Evolutionary conservation across 1,140 invertebrate genomes (phyloP).

Genomic region (Drosophila saltans): DNA sequence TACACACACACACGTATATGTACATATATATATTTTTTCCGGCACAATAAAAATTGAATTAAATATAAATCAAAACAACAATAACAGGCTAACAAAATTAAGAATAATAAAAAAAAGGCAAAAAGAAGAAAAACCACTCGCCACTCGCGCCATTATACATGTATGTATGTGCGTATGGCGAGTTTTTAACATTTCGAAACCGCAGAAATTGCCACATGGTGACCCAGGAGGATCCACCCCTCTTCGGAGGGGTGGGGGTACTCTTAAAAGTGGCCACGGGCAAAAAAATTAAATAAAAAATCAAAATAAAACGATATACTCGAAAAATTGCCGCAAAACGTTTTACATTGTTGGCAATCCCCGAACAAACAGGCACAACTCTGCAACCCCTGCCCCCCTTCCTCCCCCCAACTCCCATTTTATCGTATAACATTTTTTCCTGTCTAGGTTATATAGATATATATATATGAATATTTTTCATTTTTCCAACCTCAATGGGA

Average conservation of each 20-base stretch:
- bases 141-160: neutral
- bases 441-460: neutral
- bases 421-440: constrained; percentile 4
- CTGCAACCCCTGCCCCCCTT: neutral
- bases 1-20: constrained; percentile 37
- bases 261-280: constrained; percentile 74
- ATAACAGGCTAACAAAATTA: constrained; percentile 27
- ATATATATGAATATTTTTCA: no score
- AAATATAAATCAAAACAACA: constrained; percentile 77
- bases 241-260: constrained; percentile 28
- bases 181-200: constrained; percentile 74
- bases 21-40: constrained; percentile 18
- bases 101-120: constrained; percentile 12
- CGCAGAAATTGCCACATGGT: constrained; percentile 76
- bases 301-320: constrained; percentile 26
- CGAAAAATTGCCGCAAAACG: constrained; percentile 46
- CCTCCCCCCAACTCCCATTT: constrained; percentile 7
- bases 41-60: constrained; percentile 79
- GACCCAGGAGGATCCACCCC: constrained; percentile 44
- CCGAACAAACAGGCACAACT: constrained; percentile 54
- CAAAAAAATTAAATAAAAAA: constrained; percentile 43
- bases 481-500: neutral
- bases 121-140: neutral
- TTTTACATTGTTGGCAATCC: constrained; percentile 65
- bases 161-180: constrained; percentile 18